Base-by-base conservation (phyloP, 2,797 vertebrate species). In the Rhinogobio ventralis region DNA sequence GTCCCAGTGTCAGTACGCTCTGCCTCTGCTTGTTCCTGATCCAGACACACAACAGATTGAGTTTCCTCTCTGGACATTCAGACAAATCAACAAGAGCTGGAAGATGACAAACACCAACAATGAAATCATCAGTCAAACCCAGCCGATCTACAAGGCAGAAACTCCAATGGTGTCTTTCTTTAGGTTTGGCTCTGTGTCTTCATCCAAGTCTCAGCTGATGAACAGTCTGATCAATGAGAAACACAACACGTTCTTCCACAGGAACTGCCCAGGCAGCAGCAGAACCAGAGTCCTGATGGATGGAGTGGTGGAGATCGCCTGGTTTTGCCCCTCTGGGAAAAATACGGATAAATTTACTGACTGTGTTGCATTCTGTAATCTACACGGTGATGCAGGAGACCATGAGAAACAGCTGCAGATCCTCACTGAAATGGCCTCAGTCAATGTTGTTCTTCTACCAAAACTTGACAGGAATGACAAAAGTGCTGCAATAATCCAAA, bases 391-490 rank as follows among this genome's bases (percentile, higher is more conserved):
- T 51, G 49, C 49, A 7, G 49, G 49, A 51, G 49, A 51, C 0
- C 49, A 51, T 19, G 17, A 51, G 49, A 51, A 51, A 51, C 49
- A 51, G 49, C 49, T 51, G 5, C 1, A 51, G 49, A 19, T 51
- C 51, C 19, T 53, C 51, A 53, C 51, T 20, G 51, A 53, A 53
- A 53, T 20, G 51, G 51, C 19, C 7, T 53, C 51, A 53, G 51
- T 53, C 51, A 53, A 53, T 53, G 19, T 53, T 53, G 51, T 53
- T 20, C 62, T 96, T 0, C 1, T 95, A 10, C 45, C 91, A 0
- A 67, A 86, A 36, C 55, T 60, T 14, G 73, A 91, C 23, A 68
- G 83, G 28, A 66, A 55, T 19, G 14, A 86, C 5, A 86, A 83
- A 79, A 87, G 77, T 36, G 10, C 4, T 0, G 19, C 33, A 39